Conservation (phyloP, 2,797 vertebrate species). For the Propithecus perrieri region DNA sequence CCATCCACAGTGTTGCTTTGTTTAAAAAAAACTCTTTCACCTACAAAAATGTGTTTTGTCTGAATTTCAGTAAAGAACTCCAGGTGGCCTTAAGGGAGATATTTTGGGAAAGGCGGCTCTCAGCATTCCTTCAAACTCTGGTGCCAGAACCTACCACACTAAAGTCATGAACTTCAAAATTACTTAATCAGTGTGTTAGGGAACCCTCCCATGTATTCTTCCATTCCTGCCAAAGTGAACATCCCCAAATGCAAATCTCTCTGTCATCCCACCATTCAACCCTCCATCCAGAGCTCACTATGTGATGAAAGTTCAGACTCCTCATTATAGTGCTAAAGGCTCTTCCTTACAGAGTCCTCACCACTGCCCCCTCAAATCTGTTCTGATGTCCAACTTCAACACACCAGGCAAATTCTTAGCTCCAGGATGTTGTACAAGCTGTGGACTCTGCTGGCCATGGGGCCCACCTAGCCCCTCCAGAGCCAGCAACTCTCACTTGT, state of each 20-base stretch:
- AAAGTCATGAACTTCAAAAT: neutral
- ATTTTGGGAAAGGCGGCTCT: neutral
- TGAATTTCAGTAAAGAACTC: neutral
- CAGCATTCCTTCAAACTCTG: neutral
- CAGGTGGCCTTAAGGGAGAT: neutral
- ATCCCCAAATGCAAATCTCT: neutral
- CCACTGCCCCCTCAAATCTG: neutral
- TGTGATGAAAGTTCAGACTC: neutral
- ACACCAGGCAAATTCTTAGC: neutral
- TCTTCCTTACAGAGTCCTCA: fast-evolving
- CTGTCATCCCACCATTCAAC: neutral
- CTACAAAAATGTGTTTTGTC: neutral
- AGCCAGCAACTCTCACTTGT: neutral
- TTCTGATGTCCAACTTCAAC: neutral
- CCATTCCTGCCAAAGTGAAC: neutral
- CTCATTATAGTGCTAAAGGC: neutral
- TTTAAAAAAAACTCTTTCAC: neutral
- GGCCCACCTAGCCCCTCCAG: neutral
- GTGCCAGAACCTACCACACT: neutral
- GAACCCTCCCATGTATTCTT: neutral
- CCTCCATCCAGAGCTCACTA: neutral
- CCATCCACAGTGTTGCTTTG: neutral
- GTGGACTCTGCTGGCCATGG: neutral
- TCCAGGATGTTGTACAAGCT: neutral
- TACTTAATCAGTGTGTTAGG: neutral